Evolutionary conservation across 1,140 invertebrate genomes (phyloP).

Genomic region (Tribolium castaneum): DNA sequence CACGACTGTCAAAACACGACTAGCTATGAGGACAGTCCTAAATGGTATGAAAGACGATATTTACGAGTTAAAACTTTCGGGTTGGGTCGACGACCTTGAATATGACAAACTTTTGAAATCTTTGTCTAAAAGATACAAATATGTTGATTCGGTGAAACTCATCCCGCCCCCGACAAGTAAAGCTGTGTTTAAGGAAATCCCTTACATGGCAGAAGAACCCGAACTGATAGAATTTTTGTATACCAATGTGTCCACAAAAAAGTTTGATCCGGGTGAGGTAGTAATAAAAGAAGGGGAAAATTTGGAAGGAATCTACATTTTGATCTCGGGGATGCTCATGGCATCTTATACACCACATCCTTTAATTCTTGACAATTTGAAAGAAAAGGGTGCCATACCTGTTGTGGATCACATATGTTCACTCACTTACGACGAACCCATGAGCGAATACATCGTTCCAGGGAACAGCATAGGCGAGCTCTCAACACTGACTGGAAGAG

Average conservation of each 20-base stretch:
- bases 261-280: conserved; percentile 15
- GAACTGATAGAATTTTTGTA: conserved; percentile 40
- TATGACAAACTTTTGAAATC: conserved; percentile 7
- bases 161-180: conserved; percentile 29
- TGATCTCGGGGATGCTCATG: conserved; percentile 41
- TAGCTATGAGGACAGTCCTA: conserved; percentile 64
- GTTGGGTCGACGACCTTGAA: conserved; percentile 43
- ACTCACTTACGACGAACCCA: neutral
- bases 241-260: conserved; percentile 14
- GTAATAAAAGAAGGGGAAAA: conserved; percentile 22
- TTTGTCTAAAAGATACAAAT: conserved; percentile 1
- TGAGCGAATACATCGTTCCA: conserved; percentile 39
- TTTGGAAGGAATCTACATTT: conserved; percentile 38
- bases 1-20: conserved; percentile 65
- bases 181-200: conserved; percentile 44
- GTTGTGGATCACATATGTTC: conserved; percentile 3
- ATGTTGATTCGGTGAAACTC: conserved; percentile 3
- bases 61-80: conserved; percentile 41
- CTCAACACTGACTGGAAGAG: conserved; percentile 34
- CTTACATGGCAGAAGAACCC: conserved; percentile 36
- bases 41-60: conserved; percentile 61
- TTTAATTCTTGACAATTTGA: neutral
- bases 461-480: conserved; percentile 48
- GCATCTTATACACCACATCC: neutral
- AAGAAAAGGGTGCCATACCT: conserved; percentile 4